phyloP scores from a whole-genome alignment of 1,140 invertebrate genomes.

The Drosophila tropicalis region DNA sequence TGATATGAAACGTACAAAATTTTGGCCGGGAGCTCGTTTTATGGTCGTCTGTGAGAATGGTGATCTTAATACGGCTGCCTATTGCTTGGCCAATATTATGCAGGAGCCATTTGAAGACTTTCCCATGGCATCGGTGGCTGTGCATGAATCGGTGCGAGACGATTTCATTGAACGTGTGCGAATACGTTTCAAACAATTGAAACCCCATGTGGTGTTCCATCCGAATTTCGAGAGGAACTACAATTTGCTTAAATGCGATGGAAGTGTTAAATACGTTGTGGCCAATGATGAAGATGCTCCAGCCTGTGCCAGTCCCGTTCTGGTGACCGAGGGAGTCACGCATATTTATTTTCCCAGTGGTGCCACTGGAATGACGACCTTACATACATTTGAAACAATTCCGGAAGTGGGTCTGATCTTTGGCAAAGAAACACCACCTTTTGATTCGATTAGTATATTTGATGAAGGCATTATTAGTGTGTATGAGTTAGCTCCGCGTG shows the following conservation, averaged over 20 bases:
- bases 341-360: conserved; percentile 56
- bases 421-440: conserved; percentile 29
- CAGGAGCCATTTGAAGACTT: conserved; percentile 59
- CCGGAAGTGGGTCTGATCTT: conserved; percentile 22
- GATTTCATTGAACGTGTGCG: conserved; percentile 52
- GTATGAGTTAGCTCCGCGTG: conserved; percentile 31
- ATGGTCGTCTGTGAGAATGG: conserved; percentile 52
- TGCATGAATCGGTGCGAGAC: conserved; percentile 45
- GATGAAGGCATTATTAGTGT: conserved; percentile 49
- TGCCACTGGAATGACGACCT: conserved; percentile 45
- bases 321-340: conserved; percentile 47
- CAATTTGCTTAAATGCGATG: conserved; percentile 21
- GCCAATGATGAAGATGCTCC: conserved; percentile 50
- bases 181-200: conserved; percentile 53
- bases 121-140: conserved; percentile 54
- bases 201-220: conserved; percentile 59
- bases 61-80: conserved; percentile 51
- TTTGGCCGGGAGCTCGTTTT: conserved; percentile 51
- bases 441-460: conserved; percentile 47
- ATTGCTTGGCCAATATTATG: conserved; percentile 53
- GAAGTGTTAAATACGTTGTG: conserved; percentile 40
- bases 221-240: conserved; percentile 43
- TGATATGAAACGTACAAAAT: conserved; percentile 20
- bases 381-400: conserved; percentile 42
- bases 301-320: conserved; percentile 55